Evolutionary conservation across 2,888 invertebrate genomes (phyloP), one percentile per base, ranked within the genome.

Genomic region (Drosophila diplacantha): DNA sequence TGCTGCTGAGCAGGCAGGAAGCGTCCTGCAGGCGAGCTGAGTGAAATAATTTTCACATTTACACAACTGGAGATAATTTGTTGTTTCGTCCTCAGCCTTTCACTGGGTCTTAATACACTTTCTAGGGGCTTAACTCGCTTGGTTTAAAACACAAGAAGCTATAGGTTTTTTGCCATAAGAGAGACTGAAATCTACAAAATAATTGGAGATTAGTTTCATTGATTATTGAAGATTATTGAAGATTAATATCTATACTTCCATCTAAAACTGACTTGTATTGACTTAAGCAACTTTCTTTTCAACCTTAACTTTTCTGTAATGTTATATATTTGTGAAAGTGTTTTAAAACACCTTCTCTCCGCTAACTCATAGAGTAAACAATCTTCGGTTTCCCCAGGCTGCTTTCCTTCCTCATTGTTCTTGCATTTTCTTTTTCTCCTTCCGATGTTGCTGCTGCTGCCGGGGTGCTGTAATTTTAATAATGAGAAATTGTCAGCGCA

Each of bases 401-500:
- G 5, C 5, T 14, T 22, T 29, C 14, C 26, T 35, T 12, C 9
- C n/a, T 9, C 18, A 16, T 26, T 38, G 38, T 58, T 41, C 26
- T 22, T 64, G 41, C 20, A 70, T 70, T 68, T 75, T 69, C 58
- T 69, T 73, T 71, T 72, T 35, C 50, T 60, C 54, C 49, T 60
- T 22, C 39, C 22, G 39, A 5, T 24, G 41, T 9, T 41, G 41
- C 41, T 46, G 54, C 74, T 22, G 49, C 68, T 71, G 69, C 50
- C 70, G 54, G 67, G 73, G 57, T 55, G 65, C 68, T 73, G 74
- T 81, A 80, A 79, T 81, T 80, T 81, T 80, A 81, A 80, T 81
- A 81, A 82, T 81, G 80, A 81, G 81, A 81, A 82, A 81, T 81
- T 81, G 82, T 81, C 82, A 74, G 80, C 80, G 72, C 71, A 81